Evolutionary conservation across 2,888 invertebrate genomes (phyloP), one percentile per base, ranked within the genome.

Genomic region (Tiliacea aurago): DNA sequence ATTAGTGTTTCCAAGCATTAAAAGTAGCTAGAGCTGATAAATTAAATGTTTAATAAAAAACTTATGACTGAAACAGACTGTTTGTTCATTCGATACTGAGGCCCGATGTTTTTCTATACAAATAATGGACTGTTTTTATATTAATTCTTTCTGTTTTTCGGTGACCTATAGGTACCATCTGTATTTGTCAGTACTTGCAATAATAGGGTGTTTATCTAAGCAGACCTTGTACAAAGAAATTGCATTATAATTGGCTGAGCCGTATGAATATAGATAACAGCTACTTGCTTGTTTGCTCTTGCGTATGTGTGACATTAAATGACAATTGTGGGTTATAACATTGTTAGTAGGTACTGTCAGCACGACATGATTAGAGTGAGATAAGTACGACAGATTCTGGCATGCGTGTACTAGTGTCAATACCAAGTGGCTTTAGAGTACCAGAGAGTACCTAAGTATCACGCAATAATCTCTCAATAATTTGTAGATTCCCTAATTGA

Each of bases 191-290:
- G 47, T 53, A 45, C 33, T 13, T 41, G 2, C 15, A 28, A 69
- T 80, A 76, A 58, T 51, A 65, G 28, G 58, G 37, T 67, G 53
- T 74, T 78, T 78, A 79, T 81, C 70, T 77, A 72, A 33, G 9
- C 43, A 76, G 74, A 70, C 81, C 81, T 85, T 85, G 81, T 65
- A 53, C 58, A 75, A 73, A 74, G 79, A 85, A 85, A 82, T 82
- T 76, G 75, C 78, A 82, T 75, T 82, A 73, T 77, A 77, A 83
- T 73, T 70, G 68, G 66, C 65, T 70, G 75, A 79, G 71, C 69
- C 70, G 56, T 61, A 69, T 80, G 62, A 68, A 72, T 70, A 73
- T n/a, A 79, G 79, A 82, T 84, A 82, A 82, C 79, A 78, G 77
- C 70, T 84, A 83, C 76, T 75, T 83, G 65, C 62, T 43, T 65